Percentiles rank a stretch among this genome's conserved stretches.
Conservation (phyloP, 2,888 invertebrate species). For the Lymantria dispar region DNA sequence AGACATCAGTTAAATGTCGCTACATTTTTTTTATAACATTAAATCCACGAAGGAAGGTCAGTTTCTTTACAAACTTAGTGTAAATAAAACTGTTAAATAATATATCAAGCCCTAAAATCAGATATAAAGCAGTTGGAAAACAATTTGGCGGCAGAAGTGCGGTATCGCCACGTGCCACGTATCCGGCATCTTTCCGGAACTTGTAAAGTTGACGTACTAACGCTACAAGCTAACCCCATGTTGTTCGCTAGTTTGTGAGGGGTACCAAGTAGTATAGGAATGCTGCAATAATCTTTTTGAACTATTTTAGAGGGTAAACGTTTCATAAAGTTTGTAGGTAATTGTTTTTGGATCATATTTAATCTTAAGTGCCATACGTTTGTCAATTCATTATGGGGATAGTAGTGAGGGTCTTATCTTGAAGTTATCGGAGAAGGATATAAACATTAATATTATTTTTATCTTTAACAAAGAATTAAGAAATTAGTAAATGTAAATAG, state of each 20-base stretch:
- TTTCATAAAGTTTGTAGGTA: neutral
- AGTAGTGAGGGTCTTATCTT: no score
- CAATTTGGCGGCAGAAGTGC: constrained; percentile 26
- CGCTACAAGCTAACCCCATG: neutral
- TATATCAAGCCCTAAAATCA: constrained; percentile 11
- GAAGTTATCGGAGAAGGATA: no score
- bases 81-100: neutral
- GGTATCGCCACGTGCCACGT: constrained; percentile 38
- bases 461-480: no score
- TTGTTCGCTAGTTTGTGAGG: neutral
- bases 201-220: constrained; percentile 3
- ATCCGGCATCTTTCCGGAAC: constrained; percentile 33
- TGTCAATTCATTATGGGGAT: no score
- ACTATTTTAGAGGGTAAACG: constrained; percentile 1
- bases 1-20: no score
- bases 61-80: no score
- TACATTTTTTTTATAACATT: no score
- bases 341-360: no score
- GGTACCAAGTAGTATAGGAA: constrained; percentile 1
- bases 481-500: no score
- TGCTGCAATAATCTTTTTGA: neutral
- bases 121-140: constrained; percentile 28
- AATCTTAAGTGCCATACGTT: no score
- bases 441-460: no score
- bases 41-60: no score